A percentile compares a stretch with the other conserved stretches of the same genome.
Conservation (phyloP, 1,140 invertebrate species). For the Drosophila subobscura region DNA sequence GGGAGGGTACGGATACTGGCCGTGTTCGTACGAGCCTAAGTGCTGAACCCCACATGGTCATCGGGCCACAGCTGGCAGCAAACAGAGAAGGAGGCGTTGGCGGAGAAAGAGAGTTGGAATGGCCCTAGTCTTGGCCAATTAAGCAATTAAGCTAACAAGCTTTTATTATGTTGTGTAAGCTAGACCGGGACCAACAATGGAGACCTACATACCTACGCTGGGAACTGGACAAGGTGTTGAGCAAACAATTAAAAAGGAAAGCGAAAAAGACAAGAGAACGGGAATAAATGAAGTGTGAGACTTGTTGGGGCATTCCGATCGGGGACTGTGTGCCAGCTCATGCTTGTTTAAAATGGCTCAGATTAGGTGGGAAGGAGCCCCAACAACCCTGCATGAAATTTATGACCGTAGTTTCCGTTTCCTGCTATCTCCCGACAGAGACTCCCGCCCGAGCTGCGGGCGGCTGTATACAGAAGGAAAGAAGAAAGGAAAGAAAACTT, state of each 20-base stretch:
- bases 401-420: constrained; percentile 51
- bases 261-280: constrained; percentile 28
- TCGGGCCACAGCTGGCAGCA: constrained; percentile 54
- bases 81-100: constrained; percentile 12
- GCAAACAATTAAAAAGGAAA: constrained; percentile 70
- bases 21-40: constrained; percentile 20
- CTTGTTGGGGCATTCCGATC: not conserved
- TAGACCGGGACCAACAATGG: constrained; percentile 30
- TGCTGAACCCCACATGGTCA: constrained; percentile 63
- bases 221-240: constrained; percentile 66
- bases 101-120: not conserved
- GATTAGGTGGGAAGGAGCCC: constrained; percentile 56
- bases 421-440: constrained; percentile 47
- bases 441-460: not conserved
- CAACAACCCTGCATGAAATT: constrained; percentile 40
- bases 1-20: constrained; percentile 35
- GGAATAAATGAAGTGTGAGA: not conserved
- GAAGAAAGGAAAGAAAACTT: constrained; percentile 41
- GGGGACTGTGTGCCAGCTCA: constrained; percentile 4
- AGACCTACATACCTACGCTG: constrained; percentile 8
- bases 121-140: constrained; percentile 59
- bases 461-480: constrained; percentile 6
- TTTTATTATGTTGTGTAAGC: constrained; percentile 71
- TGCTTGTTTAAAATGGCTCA: constrained; percentile 60
- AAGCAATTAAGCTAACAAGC: constrained; percentile 81